Evolutionary conservation across 2,113 vertebrate genomes (phyloP).

Genomic region (Hepsetus odoe): DNA sequence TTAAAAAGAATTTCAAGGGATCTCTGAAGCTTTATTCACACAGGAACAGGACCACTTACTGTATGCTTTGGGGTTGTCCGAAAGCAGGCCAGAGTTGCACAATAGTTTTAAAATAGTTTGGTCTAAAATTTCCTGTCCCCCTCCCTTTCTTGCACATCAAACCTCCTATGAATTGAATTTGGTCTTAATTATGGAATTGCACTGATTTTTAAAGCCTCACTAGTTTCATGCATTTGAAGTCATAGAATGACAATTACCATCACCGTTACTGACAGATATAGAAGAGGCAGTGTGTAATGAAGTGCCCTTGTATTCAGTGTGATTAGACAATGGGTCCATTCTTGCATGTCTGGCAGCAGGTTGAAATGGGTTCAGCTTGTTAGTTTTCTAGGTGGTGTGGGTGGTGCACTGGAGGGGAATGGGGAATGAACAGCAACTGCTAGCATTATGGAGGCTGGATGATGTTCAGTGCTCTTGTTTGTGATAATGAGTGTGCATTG

Average conservation of each 20-base stretch:
- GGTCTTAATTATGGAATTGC: too few relatives aligned
- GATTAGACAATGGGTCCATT: slow-evolving; percentile 35
- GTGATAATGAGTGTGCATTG: not conserved
- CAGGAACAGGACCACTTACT: too few relatives aligned
- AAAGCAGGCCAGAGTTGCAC: too few relatives aligned
- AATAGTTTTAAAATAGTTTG: too few relatives aligned
- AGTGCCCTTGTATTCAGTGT: not conserved
- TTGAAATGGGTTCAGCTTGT: slow-evolving; percentile 57
- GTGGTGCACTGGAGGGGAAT: slow-evolving; percentile 42
- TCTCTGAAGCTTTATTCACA: not conserved
- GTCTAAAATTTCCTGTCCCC: too few relatives aligned
- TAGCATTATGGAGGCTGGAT: slow-evolving; percentile 17
- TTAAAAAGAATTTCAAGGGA: not conserved
- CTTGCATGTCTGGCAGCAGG: slow-evolving; percentile 45
- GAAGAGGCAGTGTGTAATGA: not conserved
- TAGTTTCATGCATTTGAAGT: too few relatives aligned
- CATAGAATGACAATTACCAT: not conserved
- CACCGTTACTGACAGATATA: not conserved
- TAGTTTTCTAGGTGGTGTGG: slow-evolving; percentile 51
- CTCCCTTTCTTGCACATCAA: too few relatives aligned
- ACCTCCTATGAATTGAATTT: too few relatives aligned
- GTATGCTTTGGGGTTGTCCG: too few relatives aligned
- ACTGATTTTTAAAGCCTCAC: too few relatives aligned
- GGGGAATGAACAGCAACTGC: slow-evolving; percentile 14
- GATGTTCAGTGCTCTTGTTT: not conserved